These are phyloP conservation scores for Noturus placidus DNA, from an alignment of 2,113 vertebrate species.

Conservation along the genomic window DNA sequence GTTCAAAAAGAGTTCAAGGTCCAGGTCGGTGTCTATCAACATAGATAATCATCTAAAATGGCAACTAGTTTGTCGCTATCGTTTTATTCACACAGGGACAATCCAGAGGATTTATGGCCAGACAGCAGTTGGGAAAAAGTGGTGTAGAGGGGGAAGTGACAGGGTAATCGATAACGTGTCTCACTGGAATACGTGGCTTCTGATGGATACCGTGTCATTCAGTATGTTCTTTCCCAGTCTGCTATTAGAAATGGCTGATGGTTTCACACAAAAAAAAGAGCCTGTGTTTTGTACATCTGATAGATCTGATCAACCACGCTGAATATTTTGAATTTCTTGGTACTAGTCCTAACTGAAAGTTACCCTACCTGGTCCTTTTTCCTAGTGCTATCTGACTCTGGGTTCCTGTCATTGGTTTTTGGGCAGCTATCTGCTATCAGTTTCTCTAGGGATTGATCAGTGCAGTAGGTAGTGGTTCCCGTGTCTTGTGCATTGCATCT, in stretches of 20 bases:
- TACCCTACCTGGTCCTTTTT: slow-evolving; percentile 39
- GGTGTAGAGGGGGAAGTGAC: slow-evolving; percentile 12
- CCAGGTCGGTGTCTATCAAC: slow-evolving; percentile 42
- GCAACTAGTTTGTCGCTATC: slow-evolving; percentile 46
- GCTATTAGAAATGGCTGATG: slow-evolving; percentile 19
- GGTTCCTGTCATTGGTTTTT: slow-evolving; percentile 41
- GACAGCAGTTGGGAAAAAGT: slow-evolving; percentile 30
- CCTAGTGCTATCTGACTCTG: slow-evolving; percentile 41
- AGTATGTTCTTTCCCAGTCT: background rate
- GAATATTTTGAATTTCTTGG: slow-evolving; percentile 27
- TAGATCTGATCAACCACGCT: slow-evolving; percentile 18
- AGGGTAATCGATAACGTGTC: slow-evolving; percentile 15
- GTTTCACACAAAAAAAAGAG: slow-evolving; percentile 22
- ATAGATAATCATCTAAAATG: slow-evolving; percentile 46
- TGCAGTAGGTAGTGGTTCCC: slow-evolving; percentile 57
- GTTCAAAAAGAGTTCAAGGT: slow-evolving; percentile 44
- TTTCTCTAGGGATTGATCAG: slow-evolving; percentile 50
- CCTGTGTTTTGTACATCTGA: slow-evolving; percentile 15
- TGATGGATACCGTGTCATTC: background rate
- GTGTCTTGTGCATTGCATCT: slow-evolving; percentile 54
- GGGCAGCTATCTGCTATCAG: slow-evolving; percentile 47
- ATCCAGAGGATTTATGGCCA: slow-evolving; percentile 25
- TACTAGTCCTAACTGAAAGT: slow-evolving; percentile 33
- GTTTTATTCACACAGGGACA: slow-evolving; percentile 23
- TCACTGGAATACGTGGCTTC: slow-evolving; percentile 34